phyloP scores from a whole-genome alignment of 2,888 invertebrate genomes.

The Tenodera sinensis region DNA sequence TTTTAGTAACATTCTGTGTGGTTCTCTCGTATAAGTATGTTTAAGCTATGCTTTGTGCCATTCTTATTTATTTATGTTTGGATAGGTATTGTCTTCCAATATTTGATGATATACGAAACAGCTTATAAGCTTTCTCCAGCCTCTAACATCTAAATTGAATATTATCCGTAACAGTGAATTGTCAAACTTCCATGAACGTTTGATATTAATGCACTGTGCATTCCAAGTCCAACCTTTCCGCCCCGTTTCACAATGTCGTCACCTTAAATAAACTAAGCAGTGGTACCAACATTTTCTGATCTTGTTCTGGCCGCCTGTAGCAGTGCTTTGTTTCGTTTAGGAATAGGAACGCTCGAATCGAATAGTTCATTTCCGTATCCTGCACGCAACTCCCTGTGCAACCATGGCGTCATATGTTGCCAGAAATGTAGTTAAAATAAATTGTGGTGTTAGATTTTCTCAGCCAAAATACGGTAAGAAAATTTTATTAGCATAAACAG shows the following conservation, averaged over 20 bases:
- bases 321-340: background rate
- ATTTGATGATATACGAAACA: too few relatives aligned
- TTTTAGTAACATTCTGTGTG: too few relatives aligned
- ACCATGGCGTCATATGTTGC: conserved; percentile 1
- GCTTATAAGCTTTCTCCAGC: too few relatives aligned
- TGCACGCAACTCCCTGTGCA: background rate
- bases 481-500: background rate
- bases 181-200: background rate
- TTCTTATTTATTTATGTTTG: too few relatives aligned
- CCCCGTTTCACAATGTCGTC: background rate
- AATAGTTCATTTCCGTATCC: background rate
- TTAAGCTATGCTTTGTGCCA: too few relatives aligned
- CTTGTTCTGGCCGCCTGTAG: background rate
- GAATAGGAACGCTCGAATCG: background rate
- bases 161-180: background rate
- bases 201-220: background rate
- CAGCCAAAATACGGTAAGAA: background rate
- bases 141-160: too few relatives aligned
- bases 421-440: background rate
- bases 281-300: background rate
- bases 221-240: background rate
- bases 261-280: background rate
- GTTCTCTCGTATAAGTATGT: too few relatives aligned
- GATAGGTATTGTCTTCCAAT: too few relatives aligned
- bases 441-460: background rate